These are phyloP conservation scores for Crotalus horridus DNA, from an alignment of 2,113 vertebrate genomes.

Conservation along the genomic window DNA sequence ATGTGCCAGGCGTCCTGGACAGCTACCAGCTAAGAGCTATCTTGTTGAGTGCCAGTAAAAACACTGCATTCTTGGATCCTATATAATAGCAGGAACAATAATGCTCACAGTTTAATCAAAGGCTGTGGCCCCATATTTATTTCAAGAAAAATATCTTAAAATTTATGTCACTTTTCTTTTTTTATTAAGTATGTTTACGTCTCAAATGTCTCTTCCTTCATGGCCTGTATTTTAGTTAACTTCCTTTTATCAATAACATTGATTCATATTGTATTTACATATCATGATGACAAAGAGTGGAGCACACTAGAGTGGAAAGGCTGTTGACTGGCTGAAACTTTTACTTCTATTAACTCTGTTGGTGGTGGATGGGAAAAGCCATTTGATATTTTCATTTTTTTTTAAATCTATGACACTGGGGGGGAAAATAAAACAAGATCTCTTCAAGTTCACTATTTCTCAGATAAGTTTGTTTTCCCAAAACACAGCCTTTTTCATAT, in stretches of 20 bases:
- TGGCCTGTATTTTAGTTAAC: constrained; percentile 11
- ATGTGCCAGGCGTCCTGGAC: constrained; percentile 85
- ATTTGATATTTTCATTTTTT: background rate
- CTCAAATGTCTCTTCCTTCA: background rate
- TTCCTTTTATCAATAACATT: constrained; percentile 8
- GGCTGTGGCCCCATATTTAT: constrained; percentile 23
- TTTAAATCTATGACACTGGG: background rate
- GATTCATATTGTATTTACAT: background rate
- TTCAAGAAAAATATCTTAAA: constrained; percentile 16
- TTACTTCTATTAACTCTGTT: background rate
- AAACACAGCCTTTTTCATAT: background rate
- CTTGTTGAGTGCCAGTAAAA: constrained; percentile 78
- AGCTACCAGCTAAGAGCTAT: constrained; percentile 78
- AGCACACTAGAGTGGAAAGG: constrained; percentile 7
- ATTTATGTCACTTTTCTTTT: constrained; percentile 18
- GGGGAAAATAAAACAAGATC: background rate
- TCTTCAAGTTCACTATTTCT: background rate
- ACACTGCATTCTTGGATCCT: constrained; percentile 74
- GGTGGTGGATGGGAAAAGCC: background rate
- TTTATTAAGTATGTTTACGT: constrained; percentile 27
- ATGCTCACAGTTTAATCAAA: constrained; percentile 49
- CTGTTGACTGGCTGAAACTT: background rate
- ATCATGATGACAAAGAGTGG: constrained; percentile 16
- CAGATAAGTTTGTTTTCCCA: background rate
- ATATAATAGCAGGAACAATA: constrained; percentile 66